phyloP scores from a whole-genome alignment of 2,797 vertebrate species.

The Sebastes glaucus region DNA sequence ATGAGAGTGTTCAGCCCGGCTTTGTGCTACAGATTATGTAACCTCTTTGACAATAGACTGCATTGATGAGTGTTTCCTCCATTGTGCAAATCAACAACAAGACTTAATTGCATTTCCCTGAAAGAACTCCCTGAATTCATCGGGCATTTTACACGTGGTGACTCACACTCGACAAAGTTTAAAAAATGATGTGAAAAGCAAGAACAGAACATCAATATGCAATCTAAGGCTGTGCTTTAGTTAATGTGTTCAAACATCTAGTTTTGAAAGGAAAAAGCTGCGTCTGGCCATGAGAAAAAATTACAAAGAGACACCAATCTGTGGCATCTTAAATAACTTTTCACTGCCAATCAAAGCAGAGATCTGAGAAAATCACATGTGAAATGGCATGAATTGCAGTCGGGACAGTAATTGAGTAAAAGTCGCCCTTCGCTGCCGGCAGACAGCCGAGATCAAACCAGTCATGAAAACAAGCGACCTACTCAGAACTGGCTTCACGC shows the following conservation, averaged over 20 bases:
- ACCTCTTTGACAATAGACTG: slow-evolving; percentile 31
- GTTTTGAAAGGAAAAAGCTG: not conserved
- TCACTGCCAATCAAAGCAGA: not conserved
- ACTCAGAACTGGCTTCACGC: slow-evolving; percentile 23
- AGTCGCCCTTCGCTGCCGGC: not conserved
- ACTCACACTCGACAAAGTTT: not conserved
- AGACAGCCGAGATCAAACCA: not conserved
- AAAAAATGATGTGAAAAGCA: not conserved
- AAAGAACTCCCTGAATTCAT: not conserved
- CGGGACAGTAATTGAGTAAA: not conserved
- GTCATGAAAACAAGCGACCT: slow-evolving; percentile 1
- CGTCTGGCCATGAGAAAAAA: fast-evolving
- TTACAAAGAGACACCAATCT: not conserved
- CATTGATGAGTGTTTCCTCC: slow-evolving; percentile 37
- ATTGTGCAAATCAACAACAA: not conserved
- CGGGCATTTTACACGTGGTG: not conserved
- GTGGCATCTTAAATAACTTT: not conserved
- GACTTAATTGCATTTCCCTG: not conserved
- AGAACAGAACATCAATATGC: not conserved
- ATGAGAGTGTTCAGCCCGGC: not conserved
- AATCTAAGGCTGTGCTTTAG: not conserved
- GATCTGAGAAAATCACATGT: not conserved
- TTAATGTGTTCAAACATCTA: not conserved
- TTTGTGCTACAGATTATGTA: slow-evolving; percentile 39
- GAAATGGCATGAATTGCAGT: not conserved